A percentile compares a stretch with the other conserved stretches of the same genome.
phyloP scores from a whole-genome alignment of 2,888 invertebrate genomes.

The Diarsia dahlii region DNA sequence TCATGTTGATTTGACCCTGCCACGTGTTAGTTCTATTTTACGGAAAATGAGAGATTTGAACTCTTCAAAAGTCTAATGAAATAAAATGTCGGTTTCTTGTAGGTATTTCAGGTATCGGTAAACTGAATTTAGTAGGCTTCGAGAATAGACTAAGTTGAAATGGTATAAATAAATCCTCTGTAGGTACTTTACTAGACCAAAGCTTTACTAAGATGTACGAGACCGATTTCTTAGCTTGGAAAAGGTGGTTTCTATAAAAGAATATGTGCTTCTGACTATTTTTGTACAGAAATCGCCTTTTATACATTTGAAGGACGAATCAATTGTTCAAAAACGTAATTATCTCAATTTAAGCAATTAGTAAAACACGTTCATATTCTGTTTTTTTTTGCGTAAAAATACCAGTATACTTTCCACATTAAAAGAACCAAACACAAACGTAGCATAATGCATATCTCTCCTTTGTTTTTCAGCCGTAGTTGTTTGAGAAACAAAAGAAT shows the following conservation, averaged over 20 bases:
- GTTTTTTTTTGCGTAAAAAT: background rate
- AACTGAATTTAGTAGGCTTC: background rate
- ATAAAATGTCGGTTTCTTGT: background rate
- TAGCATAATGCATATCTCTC: constrained; percentile 4
- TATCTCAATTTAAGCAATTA: background rate
- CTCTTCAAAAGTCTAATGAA: background rate
- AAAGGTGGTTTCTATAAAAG: background rate
- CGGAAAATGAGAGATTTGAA: background rate
- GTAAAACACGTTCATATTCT: background rate
- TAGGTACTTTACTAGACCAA: background rate
- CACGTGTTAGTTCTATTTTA: background rate
- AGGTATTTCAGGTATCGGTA: background rate
- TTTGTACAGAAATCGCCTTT: background rate
- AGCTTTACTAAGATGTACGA: background rate
- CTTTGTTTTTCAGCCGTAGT: constrained; percentile 4
- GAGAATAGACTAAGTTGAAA: background rate
- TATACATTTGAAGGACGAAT: background rate
- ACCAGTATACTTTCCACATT: constrained; percentile 3
- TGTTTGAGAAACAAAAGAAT: constrained; percentile 10
- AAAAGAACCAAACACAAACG: constrained; percentile 6
- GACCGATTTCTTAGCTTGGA: background rate
- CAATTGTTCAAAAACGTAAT: background rate
- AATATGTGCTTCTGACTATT: background rate
- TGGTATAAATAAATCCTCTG: background rate
- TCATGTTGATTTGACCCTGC: background rate